Evolutionary conservation across 1,140 invertebrate species (phyloP), one percentile per base, ranked within the genome.

Genomic region (Tetranychus cinnabarinus): DNA sequence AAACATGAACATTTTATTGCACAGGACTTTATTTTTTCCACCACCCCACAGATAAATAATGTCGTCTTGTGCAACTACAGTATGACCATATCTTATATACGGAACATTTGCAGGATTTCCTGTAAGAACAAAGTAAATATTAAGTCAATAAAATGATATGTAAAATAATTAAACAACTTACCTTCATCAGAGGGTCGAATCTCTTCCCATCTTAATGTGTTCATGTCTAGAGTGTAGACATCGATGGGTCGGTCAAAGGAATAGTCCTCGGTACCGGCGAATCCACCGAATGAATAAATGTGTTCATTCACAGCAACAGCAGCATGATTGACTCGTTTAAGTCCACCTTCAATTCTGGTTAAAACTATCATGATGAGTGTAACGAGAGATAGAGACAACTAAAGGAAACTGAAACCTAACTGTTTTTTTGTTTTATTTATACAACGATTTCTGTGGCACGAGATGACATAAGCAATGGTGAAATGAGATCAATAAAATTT

Each of bases 281-380:
- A 93, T 31, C 88, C 89, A 34, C 88, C 89, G 74, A 93, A 93
- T 1, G 85, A 86, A 70, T 82, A 92, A 59, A 93, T 86, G 66
- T 79, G 80, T 62, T 84, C 79, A 23, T 77, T 80, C 48, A 91
- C 79, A 58, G 80, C 77, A 46, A 86, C 85, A n/a, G 87, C 85
- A 12, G 88, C 88, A 78, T 92, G 88, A 72, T 93, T 93, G 1
- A 92, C 76, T 42, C 78, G 74, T 67, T 80, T 76, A 2, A 84
- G 85, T 35, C 86, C 86, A 48, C 85, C 86, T 69, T 23, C 23
- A 23, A 23, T 23, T 23, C 23, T 23, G 23, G 23, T 23, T 23
- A 23, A 23, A 23, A 23, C 23, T 23, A 23, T 23, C 23, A 23
- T 23, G 23, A 23, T 23, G 23, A 23, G 0, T 23, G 0, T 23